phyloP scores from a whole-genome alignment of 2,113 vertebrate species.

The Oxyura jamaicensis region DNA sequence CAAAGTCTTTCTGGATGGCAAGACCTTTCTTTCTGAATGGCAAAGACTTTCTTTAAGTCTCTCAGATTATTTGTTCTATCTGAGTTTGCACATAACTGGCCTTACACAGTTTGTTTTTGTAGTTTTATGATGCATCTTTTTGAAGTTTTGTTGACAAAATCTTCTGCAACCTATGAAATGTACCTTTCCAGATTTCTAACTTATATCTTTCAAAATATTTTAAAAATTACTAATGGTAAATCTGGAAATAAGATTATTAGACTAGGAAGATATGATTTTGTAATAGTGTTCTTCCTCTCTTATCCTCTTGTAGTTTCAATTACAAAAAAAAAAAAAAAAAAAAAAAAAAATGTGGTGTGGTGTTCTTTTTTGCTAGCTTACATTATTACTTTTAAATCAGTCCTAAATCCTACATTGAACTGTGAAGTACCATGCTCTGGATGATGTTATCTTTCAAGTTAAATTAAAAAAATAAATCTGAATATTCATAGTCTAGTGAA shows the following conservation, averaged over 20 bases:
- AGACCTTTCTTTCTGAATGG: too few species aligned
- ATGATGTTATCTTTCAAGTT: neutral
- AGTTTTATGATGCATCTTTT: neutral
- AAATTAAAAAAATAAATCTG: neutral
- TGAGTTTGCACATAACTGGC: neutral
- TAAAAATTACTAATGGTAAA: accelerated
- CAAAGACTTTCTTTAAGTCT: neutral
- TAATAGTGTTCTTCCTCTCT: neutral
- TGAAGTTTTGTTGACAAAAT: neutral
- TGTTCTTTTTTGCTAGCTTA: neutral
- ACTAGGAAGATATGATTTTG: neutral
- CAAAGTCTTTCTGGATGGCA: too few species aligned
- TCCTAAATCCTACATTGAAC: neutral
- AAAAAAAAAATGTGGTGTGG: neutral
- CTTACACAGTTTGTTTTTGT: neutral
- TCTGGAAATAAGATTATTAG: neutral
- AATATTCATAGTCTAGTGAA: neutral
- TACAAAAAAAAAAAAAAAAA: neutral
- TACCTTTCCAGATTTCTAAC: neutral
- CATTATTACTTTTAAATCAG: neutral
- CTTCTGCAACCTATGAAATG: neutral
- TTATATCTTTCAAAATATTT: neutral
- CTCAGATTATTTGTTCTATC: neutral
- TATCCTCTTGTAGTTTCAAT: neutral
- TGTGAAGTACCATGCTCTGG: neutral